Evolutionary conservation across 2,113 vertebrate species (phyloP), one percentile per base, ranked within the genome.

Genomic region (Zapornia atra): DNA sequence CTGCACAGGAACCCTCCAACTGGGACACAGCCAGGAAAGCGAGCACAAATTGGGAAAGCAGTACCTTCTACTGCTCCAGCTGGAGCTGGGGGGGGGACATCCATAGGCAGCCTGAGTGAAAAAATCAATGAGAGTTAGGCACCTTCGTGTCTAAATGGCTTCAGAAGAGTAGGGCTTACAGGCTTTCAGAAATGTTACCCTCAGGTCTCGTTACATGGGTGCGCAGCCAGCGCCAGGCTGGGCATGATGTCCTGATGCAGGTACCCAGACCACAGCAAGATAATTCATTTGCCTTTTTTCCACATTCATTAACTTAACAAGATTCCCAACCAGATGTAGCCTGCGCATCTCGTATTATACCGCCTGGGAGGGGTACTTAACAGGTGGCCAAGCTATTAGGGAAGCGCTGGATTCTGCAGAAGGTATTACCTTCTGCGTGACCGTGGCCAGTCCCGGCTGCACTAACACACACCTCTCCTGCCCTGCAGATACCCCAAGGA

Each of bases 321-420:
- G 53, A 56, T 51, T 56, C 16, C 33, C 40, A 57, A 79, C 59
- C 38, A 88, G 65, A 78, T 94, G 42, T 68, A 91, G 38, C 40
- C 17, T 11, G 28, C 34, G 42, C 42, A 9, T 20, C 22, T 13
- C 11, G 3, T 4, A 16, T 34, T 11, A 6, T 3, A 6, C 33
- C 57, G 57, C 57, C 63, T 6, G 4, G 54, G 40, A 60, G 92
- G 69, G 50, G 57, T 22, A 14, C 82, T 65, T 84, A 73, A 81
- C 86, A 94, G 93, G 94, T 68, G 69, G 68, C 34, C 75, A 57
- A 31, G 76, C 53, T 71, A 60, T 69, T 71, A 77, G n/a, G 56
- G 34, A 68, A 50, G 24, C n/a, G n/a, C 4, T 6, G 4, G 54
- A 54, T 76, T 66, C 65, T 68, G n/a, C 46, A 76, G 59, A 28